These are phyloP conservation scores for Eilema depressum DNA, from an alignment of 2,888 invertebrate genomes.

Conservation along the genomic window DNA sequence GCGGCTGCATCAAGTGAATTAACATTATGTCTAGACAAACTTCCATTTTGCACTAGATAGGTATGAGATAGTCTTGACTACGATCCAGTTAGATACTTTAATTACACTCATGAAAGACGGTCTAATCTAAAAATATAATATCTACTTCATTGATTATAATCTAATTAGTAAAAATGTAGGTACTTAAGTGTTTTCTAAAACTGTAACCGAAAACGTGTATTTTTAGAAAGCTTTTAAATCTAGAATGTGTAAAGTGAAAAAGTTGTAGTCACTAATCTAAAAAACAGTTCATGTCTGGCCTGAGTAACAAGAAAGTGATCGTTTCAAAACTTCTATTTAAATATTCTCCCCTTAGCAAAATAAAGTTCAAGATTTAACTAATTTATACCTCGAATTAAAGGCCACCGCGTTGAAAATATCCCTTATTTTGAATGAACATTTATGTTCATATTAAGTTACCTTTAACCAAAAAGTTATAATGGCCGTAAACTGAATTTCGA, in stretches of 20 bases:
- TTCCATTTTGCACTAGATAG: not conserved
- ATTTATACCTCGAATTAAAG: not conserved
- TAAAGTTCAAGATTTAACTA: not conserved
- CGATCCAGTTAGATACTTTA: not conserved
- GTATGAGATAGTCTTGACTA: not conserved
- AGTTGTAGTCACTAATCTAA: not conserved
- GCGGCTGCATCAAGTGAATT: too few relatives aligned
- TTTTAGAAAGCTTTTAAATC: not conserved
- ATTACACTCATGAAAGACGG: not conserved
- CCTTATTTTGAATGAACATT: slow-evolving; percentile 21
- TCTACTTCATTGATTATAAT: not conserved
- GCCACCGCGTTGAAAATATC: slow-evolving; percentile 7
- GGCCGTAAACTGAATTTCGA: slow-evolving; percentile 24
- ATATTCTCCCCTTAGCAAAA: not conserved
- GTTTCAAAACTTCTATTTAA: not conserved
- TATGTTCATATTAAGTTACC: slow-evolving; percentile 19
- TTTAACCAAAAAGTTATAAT: slow-evolving; percentile 23
- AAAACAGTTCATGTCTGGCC: not conserved
- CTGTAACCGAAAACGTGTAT: not conserved
- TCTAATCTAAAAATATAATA: too few relatives aligned
- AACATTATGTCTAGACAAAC: not conserved
- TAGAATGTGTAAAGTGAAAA: not conserved
- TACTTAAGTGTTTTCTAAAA: not conserved
- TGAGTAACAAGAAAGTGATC: not conserved
- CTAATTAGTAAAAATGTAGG: not conserved